Conservation (phyloP, 2,888 invertebrate species). For the Tyria jacobaeae region DNA sequence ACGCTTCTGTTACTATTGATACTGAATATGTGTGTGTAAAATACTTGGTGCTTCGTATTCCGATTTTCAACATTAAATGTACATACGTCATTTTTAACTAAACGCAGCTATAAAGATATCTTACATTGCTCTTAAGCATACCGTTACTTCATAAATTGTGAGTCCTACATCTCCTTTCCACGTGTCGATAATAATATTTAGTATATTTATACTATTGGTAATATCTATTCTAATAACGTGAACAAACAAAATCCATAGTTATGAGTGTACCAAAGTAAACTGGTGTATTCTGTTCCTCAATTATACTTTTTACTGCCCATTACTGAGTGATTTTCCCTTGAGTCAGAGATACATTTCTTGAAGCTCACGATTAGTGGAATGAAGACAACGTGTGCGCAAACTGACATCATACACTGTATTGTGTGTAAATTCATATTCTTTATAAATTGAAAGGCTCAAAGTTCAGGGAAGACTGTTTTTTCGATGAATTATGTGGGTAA, state of each 20-base stretch:
- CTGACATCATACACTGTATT: conserved; percentile 19
- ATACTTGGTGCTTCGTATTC: too few relatives aligned
- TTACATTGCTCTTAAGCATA: neutral
- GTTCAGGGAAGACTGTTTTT: neutral
- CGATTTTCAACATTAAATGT: too few relatives aligned
- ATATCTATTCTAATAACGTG: conserved; percentile 8
- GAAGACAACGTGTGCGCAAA: conserved; percentile 5
- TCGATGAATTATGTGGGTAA: too few relatives aligned
- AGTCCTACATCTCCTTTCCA: neutral
- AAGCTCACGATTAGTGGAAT: conserved; percentile 6
- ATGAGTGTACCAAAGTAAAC: neutral
- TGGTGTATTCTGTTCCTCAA: conserved; percentile 2
- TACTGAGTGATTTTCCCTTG: conserved; percentile 8
- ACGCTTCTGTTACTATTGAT: too few relatives aligned
- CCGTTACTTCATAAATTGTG: neutral
- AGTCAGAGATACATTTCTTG: conserved; percentile 9
- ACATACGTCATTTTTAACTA: too few relatives aligned
- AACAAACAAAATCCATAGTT: neutral
- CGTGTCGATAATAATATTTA: conserved; percentile 6
- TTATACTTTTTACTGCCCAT: conserved; percentile 8
- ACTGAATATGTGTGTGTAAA: too few relatives aligned
- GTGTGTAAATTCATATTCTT: conserved; percentile 23
- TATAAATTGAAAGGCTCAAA: conserved; percentile 5
- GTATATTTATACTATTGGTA: neutral
- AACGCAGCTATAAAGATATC: too few relatives aligned